Percentiles rank a stretch among this genome's conserved stretches.
Evolutionary conservation across 2,888 invertebrate species (phyloP).

Genomic region (Emmelina monodactyla): DNA sequence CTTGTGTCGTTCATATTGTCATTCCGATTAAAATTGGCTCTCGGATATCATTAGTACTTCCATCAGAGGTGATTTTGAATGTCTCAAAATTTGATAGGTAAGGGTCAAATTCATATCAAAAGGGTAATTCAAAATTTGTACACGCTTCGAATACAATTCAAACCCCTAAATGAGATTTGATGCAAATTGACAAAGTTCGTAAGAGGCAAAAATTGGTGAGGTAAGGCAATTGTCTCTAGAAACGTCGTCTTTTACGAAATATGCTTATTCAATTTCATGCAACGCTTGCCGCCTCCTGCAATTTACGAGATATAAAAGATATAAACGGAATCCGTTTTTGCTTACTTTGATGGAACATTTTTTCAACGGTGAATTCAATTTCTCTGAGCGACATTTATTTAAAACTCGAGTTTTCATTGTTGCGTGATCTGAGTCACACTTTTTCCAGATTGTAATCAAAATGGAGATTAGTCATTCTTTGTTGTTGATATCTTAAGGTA

Average conservation of each 20-base stretch:
- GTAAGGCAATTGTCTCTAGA: slow-evolving; percentile 67
- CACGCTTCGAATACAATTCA: slow-evolving; percentile 39
- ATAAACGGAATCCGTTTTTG: slow-evolving; percentile 67
- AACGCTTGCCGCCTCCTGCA: slow-evolving; percentile 67
- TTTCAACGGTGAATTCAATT: slow-evolving; percentile 63
- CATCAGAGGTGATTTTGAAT: too few relatives aligned
- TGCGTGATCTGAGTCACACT: background rate
- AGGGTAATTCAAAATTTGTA: background rate
- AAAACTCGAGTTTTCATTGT: slow-evolving; percentile 43
- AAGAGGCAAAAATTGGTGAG: slow-evolving; percentile 62
- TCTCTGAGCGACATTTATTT: slow-evolving; percentile 50
- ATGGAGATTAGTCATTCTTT: background rate
- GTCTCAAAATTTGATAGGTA: too few relatives aligned
- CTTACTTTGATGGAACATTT: slow-evolving; percentile 65
- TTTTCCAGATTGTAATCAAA: background rate
- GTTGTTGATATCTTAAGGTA: too few relatives aligned
- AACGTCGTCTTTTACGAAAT: slow-evolving; percentile 67
- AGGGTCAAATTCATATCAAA: background rate
- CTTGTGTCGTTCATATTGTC: slow-evolving; percentile 16
- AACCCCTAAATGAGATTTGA: slow-evolving; percentile 57
- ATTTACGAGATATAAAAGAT: slow-evolving; percentile 68
- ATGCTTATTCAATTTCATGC: slow-evolving; percentile 68
- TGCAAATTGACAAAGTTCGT: slow-evolving; percentile 65
- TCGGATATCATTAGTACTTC: too few relatives aligned
- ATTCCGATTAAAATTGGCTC: background rate